Conservation (phyloP, 2,888 invertebrate genomes). For the Cataglyphis rosenhaueri region DNA sequence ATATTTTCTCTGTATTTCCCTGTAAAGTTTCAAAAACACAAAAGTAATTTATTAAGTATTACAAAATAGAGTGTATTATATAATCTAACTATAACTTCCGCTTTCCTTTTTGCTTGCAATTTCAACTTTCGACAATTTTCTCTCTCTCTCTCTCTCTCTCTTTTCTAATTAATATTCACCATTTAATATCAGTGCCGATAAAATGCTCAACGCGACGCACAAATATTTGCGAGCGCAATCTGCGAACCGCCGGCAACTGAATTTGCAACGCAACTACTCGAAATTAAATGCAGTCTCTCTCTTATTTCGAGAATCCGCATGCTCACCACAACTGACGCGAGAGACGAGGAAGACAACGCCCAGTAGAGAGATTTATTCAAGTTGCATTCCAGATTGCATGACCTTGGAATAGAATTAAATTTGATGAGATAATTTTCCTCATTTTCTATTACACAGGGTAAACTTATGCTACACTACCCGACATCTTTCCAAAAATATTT, state of each 20-base stretch:
- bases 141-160: neutral
- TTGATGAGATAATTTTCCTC: conserved; percentile 31
- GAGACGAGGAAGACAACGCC: conserved; percentile 43
- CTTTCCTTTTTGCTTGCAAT: neutral
- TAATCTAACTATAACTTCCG: neutral
- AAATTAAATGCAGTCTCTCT: conserved; percentile 49
- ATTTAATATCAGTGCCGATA: conserved; percentile 49
- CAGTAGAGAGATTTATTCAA: conserved; percentile 37
- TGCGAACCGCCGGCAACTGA: conserved; percentile 48
- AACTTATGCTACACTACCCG: neutral
- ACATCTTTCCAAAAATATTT: neutral
- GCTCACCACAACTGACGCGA: conserved; percentile 35
- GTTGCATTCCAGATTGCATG: neutral
- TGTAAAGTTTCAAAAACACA: neutral
- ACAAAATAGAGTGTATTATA: neutral
- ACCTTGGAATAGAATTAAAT: conserved; percentile 30
- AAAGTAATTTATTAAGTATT: neutral
- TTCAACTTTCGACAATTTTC: neutral
- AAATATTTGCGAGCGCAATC: conserved; percentile 54
- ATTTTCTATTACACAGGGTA: neutral
- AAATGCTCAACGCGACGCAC: conserved; percentile 43
- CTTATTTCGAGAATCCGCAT: conserved; percentile 33
- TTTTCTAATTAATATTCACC: conserved; percentile 48
- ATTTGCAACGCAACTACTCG: conserved; percentile 51
- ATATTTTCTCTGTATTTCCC: neutral